Conservation (phyloP, 2,797 vertebrate genomes). For the Oreochromis mossambicus region DNA sequence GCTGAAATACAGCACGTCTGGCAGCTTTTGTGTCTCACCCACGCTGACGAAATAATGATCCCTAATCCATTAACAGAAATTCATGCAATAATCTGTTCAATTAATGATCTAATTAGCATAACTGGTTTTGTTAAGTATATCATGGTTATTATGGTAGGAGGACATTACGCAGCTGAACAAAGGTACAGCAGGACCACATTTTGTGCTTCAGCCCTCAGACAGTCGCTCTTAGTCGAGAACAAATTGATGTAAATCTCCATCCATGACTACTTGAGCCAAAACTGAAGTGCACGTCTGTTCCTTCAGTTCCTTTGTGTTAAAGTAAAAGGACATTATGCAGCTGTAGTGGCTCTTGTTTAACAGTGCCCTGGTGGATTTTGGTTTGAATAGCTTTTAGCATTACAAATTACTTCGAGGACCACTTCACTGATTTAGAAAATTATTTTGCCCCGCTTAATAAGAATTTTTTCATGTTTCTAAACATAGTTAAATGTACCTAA, state of each 20-base stretch:
- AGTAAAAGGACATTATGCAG: constrained; percentile 8
- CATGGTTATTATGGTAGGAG: constrained; percentile 18
- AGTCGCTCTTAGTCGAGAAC: not conserved
- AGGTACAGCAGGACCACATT: constrained; percentile 4
- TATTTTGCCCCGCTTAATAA: not conserved
- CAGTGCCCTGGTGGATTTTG: constrained; percentile 1
- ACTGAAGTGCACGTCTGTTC: constrained; percentile 2
- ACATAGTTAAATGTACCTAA: not conserved
- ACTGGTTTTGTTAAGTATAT: constrained; percentile 16
- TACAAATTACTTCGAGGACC: constrained; percentile 6
- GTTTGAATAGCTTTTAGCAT: constrained; percentile 26
- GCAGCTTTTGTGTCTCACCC: not conserved
- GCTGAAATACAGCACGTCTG: not conserved
- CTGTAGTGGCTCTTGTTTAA: constrained; percentile 34
- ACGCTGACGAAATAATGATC: constrained; percentile 6
- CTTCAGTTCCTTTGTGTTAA: not conserved
- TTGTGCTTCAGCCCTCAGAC: not conserved
- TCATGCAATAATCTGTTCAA: constrained; percentile 38
- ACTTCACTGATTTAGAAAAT: constrained; percentile 9
- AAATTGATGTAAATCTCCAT: constrained; percentile 31
- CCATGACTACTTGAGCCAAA: not conserved
- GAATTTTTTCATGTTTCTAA: not conserved
- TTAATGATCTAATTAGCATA: constrained; percentile 38
- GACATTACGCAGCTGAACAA: constrained; percentile 31
- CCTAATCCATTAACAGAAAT: constrained; percentile 46